These are phyloP conservation scores for Microtus montanus DNA, from an alignment of 2,113 vertebrate species.

Conservation along the genomic window DNA sequence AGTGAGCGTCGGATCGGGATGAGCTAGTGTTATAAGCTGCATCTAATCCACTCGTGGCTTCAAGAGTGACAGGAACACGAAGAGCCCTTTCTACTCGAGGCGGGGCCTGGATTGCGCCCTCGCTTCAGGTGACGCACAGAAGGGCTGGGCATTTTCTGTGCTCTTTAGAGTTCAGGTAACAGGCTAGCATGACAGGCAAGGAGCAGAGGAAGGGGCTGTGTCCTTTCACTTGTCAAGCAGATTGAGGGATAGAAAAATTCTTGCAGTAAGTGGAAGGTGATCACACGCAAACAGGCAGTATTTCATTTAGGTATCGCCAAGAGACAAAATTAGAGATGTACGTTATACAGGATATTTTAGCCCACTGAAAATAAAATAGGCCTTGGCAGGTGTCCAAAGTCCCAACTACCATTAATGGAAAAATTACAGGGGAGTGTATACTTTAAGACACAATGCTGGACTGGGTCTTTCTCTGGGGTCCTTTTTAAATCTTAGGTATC, in stretches of 20 bases:
- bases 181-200: neutral
- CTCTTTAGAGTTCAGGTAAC: neutral
- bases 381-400: slow-evolving; percentile 12
- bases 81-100: neutral
- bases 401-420: neutral
- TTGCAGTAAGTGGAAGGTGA: neutral
- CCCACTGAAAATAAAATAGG: slow-evolving; percentile 19
- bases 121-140: neutral
- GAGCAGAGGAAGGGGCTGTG: neutral
- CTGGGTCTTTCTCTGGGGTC: neutral
- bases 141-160: neutral
- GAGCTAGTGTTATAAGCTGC: neutral
- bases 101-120: neutral
- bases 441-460: neutral
- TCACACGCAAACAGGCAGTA: neutral
- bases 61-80: neutral
- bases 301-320: neutral
- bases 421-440: neutral
- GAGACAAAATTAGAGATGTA: slow-evolving; percentile 13
- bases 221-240: neutral
- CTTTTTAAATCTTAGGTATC: slow-evolving; percentile 45
- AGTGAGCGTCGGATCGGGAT: neutral
- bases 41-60: neutral
- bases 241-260: neutral
- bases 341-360: neutral